Base-by-base conservation (phyloP, 2,888 invertebrate genomes). In the Sminthurinus aureus region DNA sequence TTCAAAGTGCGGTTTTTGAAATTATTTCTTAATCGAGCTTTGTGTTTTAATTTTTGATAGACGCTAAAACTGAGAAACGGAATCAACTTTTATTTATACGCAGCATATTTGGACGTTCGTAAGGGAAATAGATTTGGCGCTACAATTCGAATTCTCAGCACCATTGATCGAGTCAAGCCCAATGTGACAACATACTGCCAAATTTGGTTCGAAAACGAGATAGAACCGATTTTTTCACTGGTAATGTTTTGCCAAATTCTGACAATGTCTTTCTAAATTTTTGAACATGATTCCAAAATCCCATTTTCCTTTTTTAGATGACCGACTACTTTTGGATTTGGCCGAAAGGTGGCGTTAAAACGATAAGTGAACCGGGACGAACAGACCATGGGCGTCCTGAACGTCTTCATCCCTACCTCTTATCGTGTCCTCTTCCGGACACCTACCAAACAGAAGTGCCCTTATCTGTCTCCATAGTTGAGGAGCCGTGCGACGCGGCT, bases 291-390 rank as follows among this genome's bases (percentile, higher is more conserved):
- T 22, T 15, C 22, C 8, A 69, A 13, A 69, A 69, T 20, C 11
- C 8, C 11, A 11, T 22, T 15, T 20, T 20, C 11, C n/a, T 69
- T 13, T 69, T 69, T 18, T 24, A 24, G 20, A 74, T n/a, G 12
- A n/a, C 50, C 11, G 15, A 58, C 15, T 12, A 58, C 15, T 12
- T 12, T 58, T 12, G 11, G 15, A 58, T 8, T 18, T 20, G 58
- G 24, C 26, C 9, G 12, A 58, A 96, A 50, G 94, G 95, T 20
- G 94, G 95, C 90, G 94, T 94, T 26, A 93, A 96, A 88, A 96
- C 96, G 91, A 97, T 97, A 91, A 96, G 96, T 90, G 97, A 97
- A 90, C 95, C 97, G 88, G 97, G 97, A 97, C 95, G 96, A 90
- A 94, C 94, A 89, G 96, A 96, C 91, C 97, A 97, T 97, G 97